Evolutionary conservation across 2,797 vertebrate genomes (phyloP).

Genomic region (Heliangelus exortis): DNA sequence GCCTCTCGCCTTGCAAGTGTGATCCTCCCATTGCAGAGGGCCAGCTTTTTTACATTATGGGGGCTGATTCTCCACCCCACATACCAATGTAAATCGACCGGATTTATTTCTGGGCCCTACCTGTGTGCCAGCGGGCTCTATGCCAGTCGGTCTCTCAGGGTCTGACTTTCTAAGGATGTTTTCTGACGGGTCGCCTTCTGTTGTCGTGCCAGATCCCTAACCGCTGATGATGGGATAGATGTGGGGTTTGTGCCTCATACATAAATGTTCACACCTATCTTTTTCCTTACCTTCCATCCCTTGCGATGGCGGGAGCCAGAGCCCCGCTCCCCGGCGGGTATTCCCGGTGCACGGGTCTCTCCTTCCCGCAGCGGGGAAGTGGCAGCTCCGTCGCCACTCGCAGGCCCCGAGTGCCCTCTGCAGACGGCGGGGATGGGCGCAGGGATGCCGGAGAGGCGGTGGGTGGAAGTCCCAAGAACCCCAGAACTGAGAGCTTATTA

Average conservation of each 20-base stretch:
- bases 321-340: neutral
- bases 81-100: rapidly evolving
- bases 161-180: neutral
- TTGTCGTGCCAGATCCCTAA: neutral
- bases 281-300: neutral
- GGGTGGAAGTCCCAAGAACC: too few relatives aligned
- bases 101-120: neutral
- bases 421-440: constrained; percentile 24
- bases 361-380: neutral
- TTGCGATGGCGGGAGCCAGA: neutral
- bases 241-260: neutral
- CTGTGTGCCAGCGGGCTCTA: neutral
- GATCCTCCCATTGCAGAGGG: neutral
- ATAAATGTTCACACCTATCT: neutral
- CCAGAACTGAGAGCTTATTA: neutral
- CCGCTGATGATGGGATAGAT: rapidly evolving
- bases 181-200: neutral
- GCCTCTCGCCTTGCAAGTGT: neutral
- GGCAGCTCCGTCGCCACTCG: neutral
- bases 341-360: neutral
- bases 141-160: too few relatives aligned
- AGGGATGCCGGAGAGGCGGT: neutral
- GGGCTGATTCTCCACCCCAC: neutral
- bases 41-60: rapidly evolving
- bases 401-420: constrained; percentile 59